Percentiles rank a stretch among this genome's conserved stretches.
Conservation (phyloP, 2,888 invertebrate species). For the Nysson spinosus region DNA sequence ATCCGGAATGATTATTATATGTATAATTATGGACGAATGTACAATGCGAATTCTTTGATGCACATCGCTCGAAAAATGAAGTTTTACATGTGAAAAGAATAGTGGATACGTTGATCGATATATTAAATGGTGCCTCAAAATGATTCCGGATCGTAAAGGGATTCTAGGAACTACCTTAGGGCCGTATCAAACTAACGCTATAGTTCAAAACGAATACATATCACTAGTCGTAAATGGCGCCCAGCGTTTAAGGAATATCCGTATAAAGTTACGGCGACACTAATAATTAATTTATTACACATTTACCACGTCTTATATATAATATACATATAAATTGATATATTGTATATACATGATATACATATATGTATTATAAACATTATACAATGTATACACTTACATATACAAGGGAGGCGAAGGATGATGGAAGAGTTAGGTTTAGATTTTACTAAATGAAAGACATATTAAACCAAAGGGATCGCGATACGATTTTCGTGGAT, state of each 20-base stretch:
- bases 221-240: slow-evolving; percentile 64
- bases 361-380: slow-evolving; percentile 33
- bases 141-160: slow-evolving; percentile 26
- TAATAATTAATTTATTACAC: slow-evolving; percentile 67
- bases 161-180: slow-evolving; percentile 44
- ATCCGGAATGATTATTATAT: too few relatives aligned
- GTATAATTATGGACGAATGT: too few relatives aligned
- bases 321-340: slow-evolving; percentile 50
- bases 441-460: slow-evolving; percentile 37
- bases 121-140: slow-evolving; percentile 15
- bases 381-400: slow-evolving; percentile 39
- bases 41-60: too few relatives aligned
- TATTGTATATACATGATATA: slow-evolving; percentile 48
- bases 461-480: not conserved
- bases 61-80: too few relatives aligned
- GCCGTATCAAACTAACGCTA: slow-evolving; percentile 65
- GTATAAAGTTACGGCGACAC: slow-evolving; percentile 36
- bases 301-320: slow-evolving; percentile 64
- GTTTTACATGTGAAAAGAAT: too few relatives aligned
- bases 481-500: not conserved
- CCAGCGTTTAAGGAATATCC: slow-evolving; percentile 17
- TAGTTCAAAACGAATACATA: slow-evolving; percentile 72
- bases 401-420: slow-evolving; percentile 27
- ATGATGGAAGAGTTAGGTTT: slow-evolving; percentile 18
- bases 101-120: not conserved